phyloP scores from a whole-genome alignment of 2,888 invertebrate species.

The Taphrorychus bicolor region DNA sequence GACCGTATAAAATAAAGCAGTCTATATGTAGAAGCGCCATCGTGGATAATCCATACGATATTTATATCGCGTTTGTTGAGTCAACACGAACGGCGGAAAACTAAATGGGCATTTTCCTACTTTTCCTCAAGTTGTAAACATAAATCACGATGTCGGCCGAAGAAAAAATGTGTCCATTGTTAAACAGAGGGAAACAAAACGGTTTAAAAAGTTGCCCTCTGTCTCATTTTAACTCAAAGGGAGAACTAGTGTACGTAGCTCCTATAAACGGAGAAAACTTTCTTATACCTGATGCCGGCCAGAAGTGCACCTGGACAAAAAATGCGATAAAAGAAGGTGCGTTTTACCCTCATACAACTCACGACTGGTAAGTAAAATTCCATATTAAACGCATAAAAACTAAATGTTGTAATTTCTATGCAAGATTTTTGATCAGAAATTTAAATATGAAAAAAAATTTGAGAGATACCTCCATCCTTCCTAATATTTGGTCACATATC shows the following conservation, averaged over 20 bases:
- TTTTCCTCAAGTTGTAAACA: neutral
- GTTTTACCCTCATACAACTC: constrained; percentile 28
- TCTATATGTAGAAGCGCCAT: constrained; percentile 7
- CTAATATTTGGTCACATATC: too few relatives aligned
- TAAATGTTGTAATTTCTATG: neutral
- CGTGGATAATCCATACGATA: constrained; percentile 25
- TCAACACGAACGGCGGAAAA: constrained; percentile 12
- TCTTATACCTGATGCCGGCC: constrained; percentile 33
- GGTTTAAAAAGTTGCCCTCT: neutral
- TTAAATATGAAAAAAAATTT: too few relatives aligned
- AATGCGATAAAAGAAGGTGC: constrained; percentile 19
- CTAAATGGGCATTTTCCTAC: constrained; percentile 2
- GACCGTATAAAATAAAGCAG: constrained; percentile 7
- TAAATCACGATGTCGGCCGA: neutral
- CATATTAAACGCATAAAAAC: neutral
- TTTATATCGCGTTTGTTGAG: constrained; percentile 18
- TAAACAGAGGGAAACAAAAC: neutral
- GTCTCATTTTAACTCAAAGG: constrained; percentile 10
- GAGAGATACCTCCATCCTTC: too few relatives aligned
- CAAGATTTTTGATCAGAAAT: neutral
- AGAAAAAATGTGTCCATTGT: neutral
- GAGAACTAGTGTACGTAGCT: constrained; percentile 23
- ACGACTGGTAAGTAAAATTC: constrained; percentile 26
- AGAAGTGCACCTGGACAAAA: constrained; percentile 30
- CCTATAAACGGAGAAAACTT: constrained; percentile 37